Base-by-base conservation (phyloP, 2,797 vertebrate genomes). In the Cygnus olor region DNA sequence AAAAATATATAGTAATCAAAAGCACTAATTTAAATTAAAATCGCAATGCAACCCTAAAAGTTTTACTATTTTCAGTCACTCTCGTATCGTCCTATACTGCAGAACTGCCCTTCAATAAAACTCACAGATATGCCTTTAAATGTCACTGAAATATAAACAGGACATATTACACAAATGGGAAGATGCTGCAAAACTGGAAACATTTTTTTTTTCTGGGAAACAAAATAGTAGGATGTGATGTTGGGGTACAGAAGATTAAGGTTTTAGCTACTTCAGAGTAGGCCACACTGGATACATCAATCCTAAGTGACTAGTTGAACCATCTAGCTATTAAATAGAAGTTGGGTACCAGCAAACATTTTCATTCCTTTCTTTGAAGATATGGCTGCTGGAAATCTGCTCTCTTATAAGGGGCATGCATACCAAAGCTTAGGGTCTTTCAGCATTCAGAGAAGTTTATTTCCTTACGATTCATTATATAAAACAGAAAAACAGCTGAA, bases 1-100 rank as follows among this genome's bases (percentile, higher is more conserved):
- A 60, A 88, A 79, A 60, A 11, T 22, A 58, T 24, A 34, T 3
- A 86, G 15, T 53, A 73, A 84, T 18, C 73, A 12, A 78, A 86
- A 83, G 21, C 10, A 53, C 65, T 56, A 36, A 36, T 70, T 81
- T 65, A 56, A 72, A 86, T 68, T 36, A 49, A 65, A 92, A 54
- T 63, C 0, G 1, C 66, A 68, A 66, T n/a, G 70, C 11, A 65
- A 58, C 17, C 15, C 11, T 2, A 1, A 15, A 63, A 30, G 5
- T 15, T 45, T 45, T 57, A 51, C 32, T 70, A 6, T 44, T 83
- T 70, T 34, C n/a, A 77, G 22, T 58, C 44, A 74, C n/a, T 40
- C 32, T 53, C 36, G 4, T 5, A 22, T 38, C 85, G 28, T 27
- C 32, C 71, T 80, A 70, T 53, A 28, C 38, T 77, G 65, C 36